Base-by-base conservation (phyloP, 1,140 invertebrate genomes). In the Ceratosolen fusciceps region DNA sequence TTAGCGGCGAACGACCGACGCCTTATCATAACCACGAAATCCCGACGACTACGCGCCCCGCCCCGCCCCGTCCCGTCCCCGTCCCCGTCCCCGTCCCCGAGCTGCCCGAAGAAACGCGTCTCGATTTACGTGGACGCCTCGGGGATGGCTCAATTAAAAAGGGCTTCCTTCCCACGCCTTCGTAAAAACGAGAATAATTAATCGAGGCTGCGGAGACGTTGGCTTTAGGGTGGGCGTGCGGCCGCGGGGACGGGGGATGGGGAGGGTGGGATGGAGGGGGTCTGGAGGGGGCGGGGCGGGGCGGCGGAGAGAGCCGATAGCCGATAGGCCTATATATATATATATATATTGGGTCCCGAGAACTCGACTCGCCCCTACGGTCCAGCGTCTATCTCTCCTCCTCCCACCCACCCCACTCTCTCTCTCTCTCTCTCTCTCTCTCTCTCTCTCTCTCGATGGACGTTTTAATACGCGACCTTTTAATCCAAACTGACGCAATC, bases 181-280 rank as follows among this genome's bases (percentile, higher is more conserved):
- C 60, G 14, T 37, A 65, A 65, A 62, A 34, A 16, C 10, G 21
- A 65, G 60, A 37, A 65, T 37, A 65, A 37, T 65, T 65, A 65
- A 65, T 37, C 2, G 60, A 2, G 3, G 31, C 2, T 16, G 60
- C 7, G 12, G 14, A 52, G 49, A 52, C 3, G 10, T 47, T 16
- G 43, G 16, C 43, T 47, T 47, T 16, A 47, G 43, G 43, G 43
- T 52, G 49, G 49, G 49, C 19, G 49, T 19, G 49, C 10, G 5
- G 39, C 21, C 49, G 49, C 19, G 49, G 4, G 5, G 9, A 14
- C 21, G 19, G 10, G 49, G 21, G 21, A 52, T 19, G 21, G 14
- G 2, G 10, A 52, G 49, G 14, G 39, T 19, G 5, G 49, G 12
- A 16, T 16, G 21, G 49, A 52, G 5, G 49, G 4, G 49, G 3